Evolutionary conservation across 2,797 vertebrate species (phyloP).

Genomic region (Centroberyx gerrardi): DNA sequence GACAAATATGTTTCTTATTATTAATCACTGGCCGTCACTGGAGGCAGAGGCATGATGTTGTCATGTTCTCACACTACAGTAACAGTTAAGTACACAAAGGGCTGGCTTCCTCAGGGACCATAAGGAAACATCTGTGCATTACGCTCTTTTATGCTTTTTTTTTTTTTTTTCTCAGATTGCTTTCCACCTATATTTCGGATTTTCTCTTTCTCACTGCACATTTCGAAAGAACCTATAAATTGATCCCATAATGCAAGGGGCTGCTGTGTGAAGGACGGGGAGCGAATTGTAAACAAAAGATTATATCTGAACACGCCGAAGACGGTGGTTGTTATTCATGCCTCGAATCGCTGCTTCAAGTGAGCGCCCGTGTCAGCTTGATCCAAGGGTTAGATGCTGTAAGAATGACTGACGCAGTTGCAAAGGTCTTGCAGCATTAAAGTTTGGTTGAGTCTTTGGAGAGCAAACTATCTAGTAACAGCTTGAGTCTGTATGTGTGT

Average conservation of each 20-base stretch:
- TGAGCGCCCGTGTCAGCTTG: constrained; percentile 43
- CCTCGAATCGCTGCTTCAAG: constrained; percentile 42
- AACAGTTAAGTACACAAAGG: constrained; percentile 29
- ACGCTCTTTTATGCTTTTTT: constrained; percentile 24
- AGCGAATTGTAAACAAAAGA: constrained; percentile 65
- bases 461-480: neutral
- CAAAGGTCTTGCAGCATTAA: constrained; percentile 35
- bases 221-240: constrained; percentile 45
- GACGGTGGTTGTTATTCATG: constrained; percentile 58
- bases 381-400: constrained; percentile 44
- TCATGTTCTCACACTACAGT: constrained; percentile 37
- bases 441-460: constrained; percentile 42
- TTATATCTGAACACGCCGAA: constrained; percentile 37
- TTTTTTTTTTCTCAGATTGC: constrained; percentile 21
- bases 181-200: constrained; percentile 23
- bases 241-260: constrained; percentile 36
- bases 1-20: constrained; percentile 47
- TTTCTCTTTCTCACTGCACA: constrained; percentile 15
- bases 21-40: constrained; percentile 53
- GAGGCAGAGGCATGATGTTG: constrained; percentile 31
- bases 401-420: constrained; percentile 40
- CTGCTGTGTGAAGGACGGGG: constrained; percentile 24
- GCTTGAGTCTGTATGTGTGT: neutral
- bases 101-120: constrained; percentile 22
- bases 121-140: constrained; percentile 46